Conservation (phyloP, 35 echinoderm and acorn worm genomes). For the Ophiothrix spiculata region DNA sequence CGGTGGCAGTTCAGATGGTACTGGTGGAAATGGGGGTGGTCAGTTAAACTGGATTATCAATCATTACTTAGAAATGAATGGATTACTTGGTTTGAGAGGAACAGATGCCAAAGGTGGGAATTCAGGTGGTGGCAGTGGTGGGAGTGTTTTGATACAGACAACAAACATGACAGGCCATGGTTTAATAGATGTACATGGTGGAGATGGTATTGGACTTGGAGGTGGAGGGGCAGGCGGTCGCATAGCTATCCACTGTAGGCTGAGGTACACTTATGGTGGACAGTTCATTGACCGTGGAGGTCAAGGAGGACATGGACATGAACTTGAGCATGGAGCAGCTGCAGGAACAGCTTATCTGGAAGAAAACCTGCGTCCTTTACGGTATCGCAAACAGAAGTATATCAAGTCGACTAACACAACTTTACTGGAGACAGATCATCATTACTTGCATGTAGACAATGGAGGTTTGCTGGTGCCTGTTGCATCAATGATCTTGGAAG, state of each 20-base stretch:
- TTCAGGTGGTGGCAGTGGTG: constrained; percentile 86
- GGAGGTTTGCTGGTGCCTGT: constrained; percentile 64
- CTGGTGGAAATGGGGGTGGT: constrained; percentile 78
- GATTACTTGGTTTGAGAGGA: constrained; percentile 60
- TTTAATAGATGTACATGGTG: constrained; percentile 57
- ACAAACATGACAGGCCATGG: constrained; percentile 96
- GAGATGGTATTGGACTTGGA: constrained; percentile 51
- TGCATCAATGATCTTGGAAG: constrained; percentile 73
- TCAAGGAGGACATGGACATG: constrained; percentile 20
- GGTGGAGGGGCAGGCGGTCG: constrained; percentile 80
- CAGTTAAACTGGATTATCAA: constrained; percentile 65
- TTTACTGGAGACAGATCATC: constrained; percentile 81
- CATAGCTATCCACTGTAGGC: constrained; percentile 82
- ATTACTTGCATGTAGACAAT: constrained; percentile 88
- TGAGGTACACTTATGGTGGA: constrained; percentile 83
- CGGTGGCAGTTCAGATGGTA: constrained; percentile 69
- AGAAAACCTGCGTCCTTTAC: constrained; percentile 75
- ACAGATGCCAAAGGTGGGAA: constrained; percentile 27
- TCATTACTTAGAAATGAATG: constrained; percentile 84
- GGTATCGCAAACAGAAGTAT: constrained; percentile 78
- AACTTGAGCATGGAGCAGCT: constrained; percentile 58
- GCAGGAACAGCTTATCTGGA: constrained; percentile 85
- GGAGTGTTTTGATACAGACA: constrained; percentile 68
- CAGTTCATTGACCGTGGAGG: constrained; percentile 72
- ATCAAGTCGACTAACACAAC: constrained; percentile 66